phyloP scores from a whole-genome alignment of 2,797 vertebrate species.

The Philypnodon macrostomus region DNA sequence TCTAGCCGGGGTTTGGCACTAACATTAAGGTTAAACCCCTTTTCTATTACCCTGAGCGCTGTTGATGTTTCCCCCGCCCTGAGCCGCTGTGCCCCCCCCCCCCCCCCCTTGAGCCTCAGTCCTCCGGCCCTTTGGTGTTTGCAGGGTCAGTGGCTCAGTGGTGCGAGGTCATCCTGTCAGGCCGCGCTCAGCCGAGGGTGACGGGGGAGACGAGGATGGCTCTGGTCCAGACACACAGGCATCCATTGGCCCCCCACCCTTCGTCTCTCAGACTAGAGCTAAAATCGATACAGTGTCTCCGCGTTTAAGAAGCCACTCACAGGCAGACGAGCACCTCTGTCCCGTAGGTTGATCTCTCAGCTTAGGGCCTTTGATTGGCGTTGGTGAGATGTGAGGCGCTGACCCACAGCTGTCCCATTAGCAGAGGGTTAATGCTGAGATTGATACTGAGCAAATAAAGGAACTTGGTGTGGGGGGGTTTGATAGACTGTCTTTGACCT shows the following conservation, averaged over 20 bases:
- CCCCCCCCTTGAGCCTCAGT: constrained; percentile 62
- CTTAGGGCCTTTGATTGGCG: constrained; percentile 83
- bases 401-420: constrained; percentile 86
- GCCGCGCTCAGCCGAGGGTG: constrained; percentile 77
- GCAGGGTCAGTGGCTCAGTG: constrained; percentile 78
- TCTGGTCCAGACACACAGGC: constrained; percentile 62
- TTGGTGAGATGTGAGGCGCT: constrained; percentile 68
- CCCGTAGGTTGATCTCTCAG: constrained; percentile 77
- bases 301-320: constrained; percentile 81
- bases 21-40: constrained; percentile 85
- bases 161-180: constrained; percentile 77
- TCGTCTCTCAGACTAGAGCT: constrained; percentile 56
- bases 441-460: constrained; percentile 82
- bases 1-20: constrained; percentile 82
- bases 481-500: constrained; percentile 74
- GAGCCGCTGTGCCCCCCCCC: constrained; percentile 70
- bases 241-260: constrained; percentile 26
- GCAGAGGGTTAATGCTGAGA: constrained; percentile 79
- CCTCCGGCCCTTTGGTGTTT: constrained; percentile 76
- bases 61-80: constrained; percentile 71
- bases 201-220: constrained; percentile 67
- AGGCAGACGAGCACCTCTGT: constrained; percentile 75
- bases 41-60: constrained; percentile 81
- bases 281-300: constrained; percentile 81
- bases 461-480: constrained; percentile 75